Base-by-base conservation (phyloP, 2,888 invertebrate genomes). In the Papilio demoleus region DNA sequence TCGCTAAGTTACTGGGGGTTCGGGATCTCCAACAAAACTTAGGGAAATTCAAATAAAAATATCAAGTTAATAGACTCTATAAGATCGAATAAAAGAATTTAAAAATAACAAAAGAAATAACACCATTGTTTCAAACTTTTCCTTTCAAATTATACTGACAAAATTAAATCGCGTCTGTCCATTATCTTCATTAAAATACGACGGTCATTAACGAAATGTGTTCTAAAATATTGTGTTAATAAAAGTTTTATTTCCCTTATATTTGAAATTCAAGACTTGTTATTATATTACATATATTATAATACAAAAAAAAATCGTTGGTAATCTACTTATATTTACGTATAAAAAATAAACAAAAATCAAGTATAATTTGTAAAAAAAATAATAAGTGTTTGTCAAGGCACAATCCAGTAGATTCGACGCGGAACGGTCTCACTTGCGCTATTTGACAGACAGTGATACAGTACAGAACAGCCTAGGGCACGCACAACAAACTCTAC, bases 401-500 rank as follows among this genome's bases (percentile, higher is more conserved):
- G 74, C 76, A 71, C 75, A 73, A 75, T 75, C 72, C 70, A 56
- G 74, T 79, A 80, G 85, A 87, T 87, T 90, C 87, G 89, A 88
- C 88, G 81, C 85, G 81, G 85, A 88, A 86, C 85, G 75, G 72
- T 77, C 89, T 87, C 91, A 89, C 90, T 85, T 82, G 88, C 88
- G 87, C 91, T 91, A 90, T 86, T 82, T n/a, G 85, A 90, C 89
- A 88, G 85, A 91, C 91, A 91, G 88, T 91, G 90, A 88, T 90
- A 92, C 91, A 93, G 87, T 90, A 88, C 89, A 92, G 88, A 17
- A 42, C 42, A 42, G 42, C 93, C 93, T 93, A 93, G 87, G 85
- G 89, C 92, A 93, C 93, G 93, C 92, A 93, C 93, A 93, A 90
- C 91, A 90, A 86, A 91, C 89, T 91, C 92, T 92, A 92, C 92